These are phyloP conservation scores for Syngnathoides biaculeatus DNA, from an alignment of 2,113 vertebrate species.

Conservation along the genomic window DNA sequence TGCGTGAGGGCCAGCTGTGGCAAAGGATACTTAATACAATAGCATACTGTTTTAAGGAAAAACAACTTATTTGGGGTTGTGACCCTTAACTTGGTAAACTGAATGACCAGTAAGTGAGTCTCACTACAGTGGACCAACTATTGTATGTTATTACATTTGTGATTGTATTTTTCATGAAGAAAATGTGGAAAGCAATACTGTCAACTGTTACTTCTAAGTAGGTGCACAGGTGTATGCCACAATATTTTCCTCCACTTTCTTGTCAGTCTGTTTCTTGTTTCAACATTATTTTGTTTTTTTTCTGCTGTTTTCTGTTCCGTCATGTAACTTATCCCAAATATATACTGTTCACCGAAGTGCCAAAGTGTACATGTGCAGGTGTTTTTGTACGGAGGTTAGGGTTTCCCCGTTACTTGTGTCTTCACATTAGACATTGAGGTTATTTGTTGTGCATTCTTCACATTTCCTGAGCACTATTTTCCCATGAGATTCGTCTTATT, in stretches of 20 bases:
- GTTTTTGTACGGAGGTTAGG: not conserved
- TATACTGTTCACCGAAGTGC: not conserved
- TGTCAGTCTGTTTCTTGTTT: slow-evolving; percentile 11
- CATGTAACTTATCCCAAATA: not conserved
- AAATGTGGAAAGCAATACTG: too few species aligned
- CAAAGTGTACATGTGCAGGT: not conserved
- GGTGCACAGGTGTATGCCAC: not conserved
- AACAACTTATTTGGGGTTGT: not conserved
- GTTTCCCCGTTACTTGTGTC: not conserved
- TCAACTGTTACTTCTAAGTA: not conserved
- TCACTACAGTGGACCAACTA: too few species aligned
- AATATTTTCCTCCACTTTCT: not conserved
- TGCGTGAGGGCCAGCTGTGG: too few species aligned
- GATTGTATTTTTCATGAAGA: too few species aligned
- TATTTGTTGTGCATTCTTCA: not conserved
- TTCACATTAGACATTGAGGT: not conserved
- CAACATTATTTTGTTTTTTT: slow-evolving; percentile 18
- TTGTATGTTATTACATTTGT: too few species aligned
- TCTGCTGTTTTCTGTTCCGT: not conserved
- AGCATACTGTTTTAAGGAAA: not conserved
- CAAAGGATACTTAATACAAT: too few species aligned
- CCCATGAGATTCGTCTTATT: slow-evolving; percentile 12
- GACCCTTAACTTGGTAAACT: too few species aligned
- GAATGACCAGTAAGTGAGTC: too few species aligned
- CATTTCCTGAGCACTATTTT: slow-evolving; percentile 21